Evolutionary conservation across 1,140 invertebrate genomes (phyloP).

Genomic region (Orchesella cincta): DNA sequence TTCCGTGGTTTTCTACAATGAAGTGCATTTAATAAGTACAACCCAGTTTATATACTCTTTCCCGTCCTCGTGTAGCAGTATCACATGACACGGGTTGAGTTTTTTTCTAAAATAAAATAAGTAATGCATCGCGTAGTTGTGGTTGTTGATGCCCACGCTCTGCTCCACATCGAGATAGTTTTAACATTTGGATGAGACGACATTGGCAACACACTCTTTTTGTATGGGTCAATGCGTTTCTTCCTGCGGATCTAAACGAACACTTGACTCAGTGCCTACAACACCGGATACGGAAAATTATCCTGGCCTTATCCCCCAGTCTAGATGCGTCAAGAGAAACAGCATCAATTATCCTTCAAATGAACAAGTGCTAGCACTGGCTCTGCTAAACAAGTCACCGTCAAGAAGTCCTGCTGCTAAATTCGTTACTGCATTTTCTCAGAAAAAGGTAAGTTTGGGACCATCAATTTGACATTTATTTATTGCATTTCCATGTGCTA

Average conservation of each 20-base stretch:
- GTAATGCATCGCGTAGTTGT: too few species aligned
- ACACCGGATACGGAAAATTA: slow-evolving; percentile 30
- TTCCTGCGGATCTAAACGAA: slow-evolving; percentile 39
- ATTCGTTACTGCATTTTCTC: slow-evolving; percentile 17
- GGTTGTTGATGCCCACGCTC: too few species aligned
- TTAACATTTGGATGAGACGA: slow-evolving; percentile 28
- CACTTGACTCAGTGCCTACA: slow-evolving; percentile 41
- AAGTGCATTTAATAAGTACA: too few species aligned
- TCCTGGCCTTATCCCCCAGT: slow-evolving; percentile 17
- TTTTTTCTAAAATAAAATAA: too few species aligned
- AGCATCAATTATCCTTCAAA: neutral
- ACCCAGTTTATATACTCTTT: too few species aligned
- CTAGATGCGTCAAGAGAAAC: neutral
- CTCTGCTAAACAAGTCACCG: neutral
- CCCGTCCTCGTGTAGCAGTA: too few species aligned
- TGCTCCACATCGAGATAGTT: too few species aligned
- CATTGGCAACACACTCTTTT: slow-evolving; percentile 23
- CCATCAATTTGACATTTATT: too few species aligned
- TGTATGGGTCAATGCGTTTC: slow-evolving; percentile 49
- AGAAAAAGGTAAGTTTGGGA: slow-evolving; percentile 6
- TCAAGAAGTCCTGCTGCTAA: neutral
- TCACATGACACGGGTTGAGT: too few species aligned
- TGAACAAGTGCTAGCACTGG: neutral
- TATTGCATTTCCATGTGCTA: too few species aligned
- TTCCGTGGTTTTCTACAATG: too few species aligned